Evolutionary conservation across 2,888 invertebrate species (phyloP).

Genomic region (Alloplasta piceator): DNA sequence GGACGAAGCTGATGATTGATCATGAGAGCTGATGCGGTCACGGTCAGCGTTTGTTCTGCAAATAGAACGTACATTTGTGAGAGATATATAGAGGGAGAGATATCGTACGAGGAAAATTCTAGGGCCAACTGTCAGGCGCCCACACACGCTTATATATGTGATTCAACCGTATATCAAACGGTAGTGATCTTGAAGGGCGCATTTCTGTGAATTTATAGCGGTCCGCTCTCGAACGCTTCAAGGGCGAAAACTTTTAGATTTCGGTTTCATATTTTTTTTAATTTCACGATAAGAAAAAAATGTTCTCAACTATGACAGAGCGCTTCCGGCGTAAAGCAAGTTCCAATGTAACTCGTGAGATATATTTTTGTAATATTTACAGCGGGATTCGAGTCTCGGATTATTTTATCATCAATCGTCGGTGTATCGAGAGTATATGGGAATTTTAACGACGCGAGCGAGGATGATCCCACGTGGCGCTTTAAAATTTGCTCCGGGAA

Average conservation of each 20-base stretch:
- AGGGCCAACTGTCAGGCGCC: conserved; percentile 47
- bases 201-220: too few species aligned
- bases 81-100: conserved; percentile 25
- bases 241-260: too few species aligned
- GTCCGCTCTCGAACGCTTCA: too few species aligned
- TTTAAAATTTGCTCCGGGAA: conserved; percentile 4
- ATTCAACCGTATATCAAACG: too few species aligned
- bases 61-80: conserved; percentile 59
- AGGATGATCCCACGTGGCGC: neutral
- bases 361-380: conserved; percentile 15
- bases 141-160: conserved; percentile 8
- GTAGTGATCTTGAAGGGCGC: too few species aligned
- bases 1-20: conserved; percentile 62
- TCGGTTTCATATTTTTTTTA: too few species aligned
- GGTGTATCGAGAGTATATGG: neutral
- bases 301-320: too few species aligned
- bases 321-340: too few species aligned
- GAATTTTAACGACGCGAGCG: conserved; percentile 7
- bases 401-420: conserved; percentile 9
- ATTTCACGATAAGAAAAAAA: too few species aligned
- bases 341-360: too few species aligned
- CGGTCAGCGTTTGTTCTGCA: conserved; percentile 60
- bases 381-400: neutral
- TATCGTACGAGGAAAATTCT: conserved; percentile 56
- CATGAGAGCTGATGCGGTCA: conserved; percentile 64